Evolutionary conservation across 2,888 invertebrate species (phyloP), one percentile per base, ranked within the genome.

Genomic region (Epistrophella euchroma): DNA sequence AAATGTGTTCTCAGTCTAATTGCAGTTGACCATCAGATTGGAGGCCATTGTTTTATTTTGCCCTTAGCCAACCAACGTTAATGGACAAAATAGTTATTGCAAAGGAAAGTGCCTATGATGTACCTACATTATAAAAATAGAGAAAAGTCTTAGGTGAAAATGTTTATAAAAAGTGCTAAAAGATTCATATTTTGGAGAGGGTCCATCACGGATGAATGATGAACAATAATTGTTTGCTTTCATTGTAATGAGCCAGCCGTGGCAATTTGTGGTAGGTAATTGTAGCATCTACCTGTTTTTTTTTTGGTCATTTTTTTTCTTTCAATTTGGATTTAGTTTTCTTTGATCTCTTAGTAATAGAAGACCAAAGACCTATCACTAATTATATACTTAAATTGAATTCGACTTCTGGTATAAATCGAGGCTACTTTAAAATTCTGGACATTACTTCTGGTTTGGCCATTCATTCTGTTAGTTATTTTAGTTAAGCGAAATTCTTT

Each of bases 151-250:
- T 17, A 40, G 78, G 37, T 68, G 32, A 37, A 68, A 68, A 52
- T 40, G 7, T 15, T 22, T 22, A 1, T 50, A 52, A 35, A 11
- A 35, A 37, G 50, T 52, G 68, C 52, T 68, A 52, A 52, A 32
- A 35, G 68, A 58, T 66, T 56, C 55, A 76, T 55, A 47, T 64
- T 75, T 17, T 6, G 9, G 32, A 4, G 1, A 52, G 60, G 9
- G 15, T 76, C 74, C 82, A 85, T 58, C 76, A 82, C 52, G 86
- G 82, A 74, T 86, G 86, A 86, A 86, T 77, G 82, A 71, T 74
- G 74, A 64, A 78, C 58, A 74, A 77, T 78, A 58, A 71, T 77
- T 74, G 1, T 82, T 76, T 77, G 77, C 74, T 86, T 82, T 86
- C 77, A 56, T 86, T 64, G 52, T 32, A 62, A 86, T 68, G 17